Evolutionary conservation across 2,113 vertebrate genomes (phyloP).

Genomic region (Engystomops pustulosus): DNA sequence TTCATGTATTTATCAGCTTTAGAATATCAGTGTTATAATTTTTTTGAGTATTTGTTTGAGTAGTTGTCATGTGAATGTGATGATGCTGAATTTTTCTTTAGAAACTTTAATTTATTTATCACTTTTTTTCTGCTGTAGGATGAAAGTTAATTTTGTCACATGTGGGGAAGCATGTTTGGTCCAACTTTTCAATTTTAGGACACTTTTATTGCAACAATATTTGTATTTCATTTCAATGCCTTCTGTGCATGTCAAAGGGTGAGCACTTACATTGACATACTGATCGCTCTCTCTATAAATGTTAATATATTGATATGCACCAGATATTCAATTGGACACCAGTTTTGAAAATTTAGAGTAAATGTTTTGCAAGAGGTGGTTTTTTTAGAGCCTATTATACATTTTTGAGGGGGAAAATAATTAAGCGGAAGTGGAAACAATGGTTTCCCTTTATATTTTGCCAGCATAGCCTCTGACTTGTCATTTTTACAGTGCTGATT

Average conservation of each 20-base stretch:
- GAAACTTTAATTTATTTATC: conserved; percentile 84
- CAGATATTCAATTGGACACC: conserved; percentile 82
- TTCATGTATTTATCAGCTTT: conserved; percentile 79
- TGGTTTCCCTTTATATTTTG: conserved; percentile 82
- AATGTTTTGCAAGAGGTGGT: conserved; percentile 83
- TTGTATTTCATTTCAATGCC: conserved; percentile 87
- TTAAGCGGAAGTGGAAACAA: conserved; percentile 64
- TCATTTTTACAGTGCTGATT: conserved; percentile 99
- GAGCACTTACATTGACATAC: conserved; percentile 63
- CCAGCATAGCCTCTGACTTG: conserved; percentile 93
- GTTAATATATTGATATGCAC: conserved; percentile 75
- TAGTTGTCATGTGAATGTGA: conserved; percentile 78
- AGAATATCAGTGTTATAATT: conserved; percentile 79
- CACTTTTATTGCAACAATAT: conserved; percentile 85
- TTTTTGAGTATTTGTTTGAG: conserved; percentile 73
- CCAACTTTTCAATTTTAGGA: conserved; percentile 87
- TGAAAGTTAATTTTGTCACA: conserved; percentile 82
- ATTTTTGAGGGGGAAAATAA: conserved; percentile 80
- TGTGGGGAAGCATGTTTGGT: conserved; percentile 85
- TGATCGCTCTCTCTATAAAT: background rate
- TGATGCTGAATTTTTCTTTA: conserved; percentile 80
- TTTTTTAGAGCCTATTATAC: conserved; percentile 99
- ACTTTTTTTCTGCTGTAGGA: conserved; percentile 76
- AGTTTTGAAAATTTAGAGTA: conserved; percentile 82
- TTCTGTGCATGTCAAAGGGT: conserved; percentile 84